Base-by-base conservation (phyloP, 2,113 vertebrate genomes). In the Siphamia tubifer region DNA sequence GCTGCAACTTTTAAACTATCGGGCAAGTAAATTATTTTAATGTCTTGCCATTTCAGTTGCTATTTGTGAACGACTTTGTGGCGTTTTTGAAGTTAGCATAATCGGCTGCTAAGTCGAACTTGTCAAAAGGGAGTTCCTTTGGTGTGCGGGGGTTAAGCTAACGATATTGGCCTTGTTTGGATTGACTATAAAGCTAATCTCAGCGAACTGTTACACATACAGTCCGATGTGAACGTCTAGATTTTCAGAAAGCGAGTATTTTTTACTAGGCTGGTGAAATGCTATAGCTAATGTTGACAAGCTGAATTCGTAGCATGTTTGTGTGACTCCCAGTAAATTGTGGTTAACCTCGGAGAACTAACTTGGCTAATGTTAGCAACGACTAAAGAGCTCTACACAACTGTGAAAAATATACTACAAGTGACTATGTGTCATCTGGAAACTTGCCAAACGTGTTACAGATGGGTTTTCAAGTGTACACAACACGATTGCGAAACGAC, bases 101-200 rank as follows among this genome's bases (percentile, higher is more conserved):
- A 8, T 30, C 8, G 9, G 43, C 15, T 39, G 63, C 48, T 45
- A 32, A 67, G 48, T 69, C 30, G 11, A 84, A 83, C 36, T 75
- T 81, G 62, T 83, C 42, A 30, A 31, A 42, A 54, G 44, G 57
- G 67, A 80, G 73, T 84, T 70, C 2, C 15, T 63, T 3, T 28
- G 31, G 53, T 44, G 52, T 63, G 69, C 51, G 58, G 55, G 4
- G 74, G 61, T 63, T 42, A 13, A 27, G 79, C 72, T 89, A 57
- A 68, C 44, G 47, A 58, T 27, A 28, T 25, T 62, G 79, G 74
- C 79, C 80, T 74, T 66, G 61, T 62, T 77, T 64, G 11, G 68
- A 43, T 56, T 34, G 39, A 38, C 13, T 28, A 6, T 13, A 17
- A 65, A 67, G 67, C 62, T 77, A 64, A 81, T 72, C 67, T 60